Conservation (phyloP, 2,888 invertebrate species). For the Pegoplata infirma region DNA sequence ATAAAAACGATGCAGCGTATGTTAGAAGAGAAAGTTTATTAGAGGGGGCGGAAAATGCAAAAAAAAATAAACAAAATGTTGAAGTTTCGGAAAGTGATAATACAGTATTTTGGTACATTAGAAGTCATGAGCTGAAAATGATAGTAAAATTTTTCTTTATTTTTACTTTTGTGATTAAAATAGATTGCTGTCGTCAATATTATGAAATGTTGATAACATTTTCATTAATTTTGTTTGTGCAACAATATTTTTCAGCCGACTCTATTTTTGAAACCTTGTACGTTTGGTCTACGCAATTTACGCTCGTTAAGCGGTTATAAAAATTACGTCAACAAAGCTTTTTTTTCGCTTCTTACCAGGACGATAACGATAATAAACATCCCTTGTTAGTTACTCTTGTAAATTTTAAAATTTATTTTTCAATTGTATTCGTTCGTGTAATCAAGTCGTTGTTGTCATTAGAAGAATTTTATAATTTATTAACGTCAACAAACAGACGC, state of each 20-base stretch:
- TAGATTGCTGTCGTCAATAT: too few relatives aligned
- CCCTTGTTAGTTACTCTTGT: constrained; percentile 45
- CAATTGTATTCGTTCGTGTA: constrained; percentile 30
- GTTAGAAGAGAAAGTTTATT: too few relatives aligned
- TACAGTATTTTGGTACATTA: too few relatives aligned
- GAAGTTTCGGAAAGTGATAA: too few relatives aligned
- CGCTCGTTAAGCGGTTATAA: constrained; percentile 56
- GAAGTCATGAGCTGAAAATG: too few relatives aligned
- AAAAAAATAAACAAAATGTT: too few relatives aligned
- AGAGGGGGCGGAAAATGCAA: too few relatives aligned
- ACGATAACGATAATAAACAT: constrained; percentile 41
- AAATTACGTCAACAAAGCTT: constrained; percentile 42
- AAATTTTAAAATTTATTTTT: constrained; percentile 53
- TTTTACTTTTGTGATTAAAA: too few relatives aligned
- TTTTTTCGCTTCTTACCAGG: neutral
- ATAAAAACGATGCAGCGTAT: neutral
- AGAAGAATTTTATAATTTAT: constrained; percentile 76
- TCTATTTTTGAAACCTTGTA: neutral
- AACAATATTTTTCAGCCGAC: too few relatives aligned
- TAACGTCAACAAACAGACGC: constrained; percentile 74
- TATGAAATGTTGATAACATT: too few relatives aligned
- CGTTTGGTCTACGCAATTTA: constrained; percentile 27
- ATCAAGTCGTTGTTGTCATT: constrained; percentile 69
- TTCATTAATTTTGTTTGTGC: too few relatives aligned
- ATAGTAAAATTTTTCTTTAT: too few relatives aligned